Percentiles rank a stretch among this genome's conserved stretches.
Conservation (phyloP, 2,797 vertebrate species). For the Natrix natrix region DNA sequence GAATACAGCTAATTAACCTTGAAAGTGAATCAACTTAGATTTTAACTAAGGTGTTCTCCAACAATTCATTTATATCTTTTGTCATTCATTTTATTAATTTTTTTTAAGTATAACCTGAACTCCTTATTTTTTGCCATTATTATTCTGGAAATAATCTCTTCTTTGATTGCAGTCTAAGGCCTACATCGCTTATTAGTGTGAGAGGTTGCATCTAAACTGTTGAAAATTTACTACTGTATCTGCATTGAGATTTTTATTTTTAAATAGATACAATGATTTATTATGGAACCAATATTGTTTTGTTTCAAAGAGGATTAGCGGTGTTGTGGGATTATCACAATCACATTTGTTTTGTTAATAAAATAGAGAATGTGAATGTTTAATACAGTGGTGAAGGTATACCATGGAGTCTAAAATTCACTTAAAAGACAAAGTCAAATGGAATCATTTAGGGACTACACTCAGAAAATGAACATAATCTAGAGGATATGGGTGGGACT, state of each 20-base stretch:
- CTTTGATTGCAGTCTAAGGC: neutral
- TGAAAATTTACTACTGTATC: neutral
- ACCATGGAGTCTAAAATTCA: neutral
- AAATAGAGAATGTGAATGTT: neutral
- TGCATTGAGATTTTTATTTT: neutral
- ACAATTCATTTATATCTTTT: conserved; percentile 42
- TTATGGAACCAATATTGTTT: conserved; percentile 1
- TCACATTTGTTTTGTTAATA: neutral
- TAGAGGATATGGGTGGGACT: neutral
- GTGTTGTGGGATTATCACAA: neutral
- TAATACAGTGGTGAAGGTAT: neutral
- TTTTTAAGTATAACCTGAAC: conserved; percentile 14
- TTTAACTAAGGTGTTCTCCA: conserved; percentile 50
- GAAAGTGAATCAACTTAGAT: conserved; percentile 35
- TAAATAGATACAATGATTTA: neutral
- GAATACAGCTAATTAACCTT: conserved; percentile 52
- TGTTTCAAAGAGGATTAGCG: neutral
- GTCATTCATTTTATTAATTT: conserved; percentile 42
- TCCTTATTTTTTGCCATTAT: conserved; percentile 19
- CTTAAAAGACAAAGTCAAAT: neutral
- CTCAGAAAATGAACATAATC: neutral
- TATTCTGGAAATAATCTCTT: conserved; percentile 46
- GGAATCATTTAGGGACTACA: neutral
- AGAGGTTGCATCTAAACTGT: neutral
- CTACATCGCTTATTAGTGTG: neutral